Conservation (phyloP, 2,888 invertebrate species). For the Drosophila ustulata region DNA sequence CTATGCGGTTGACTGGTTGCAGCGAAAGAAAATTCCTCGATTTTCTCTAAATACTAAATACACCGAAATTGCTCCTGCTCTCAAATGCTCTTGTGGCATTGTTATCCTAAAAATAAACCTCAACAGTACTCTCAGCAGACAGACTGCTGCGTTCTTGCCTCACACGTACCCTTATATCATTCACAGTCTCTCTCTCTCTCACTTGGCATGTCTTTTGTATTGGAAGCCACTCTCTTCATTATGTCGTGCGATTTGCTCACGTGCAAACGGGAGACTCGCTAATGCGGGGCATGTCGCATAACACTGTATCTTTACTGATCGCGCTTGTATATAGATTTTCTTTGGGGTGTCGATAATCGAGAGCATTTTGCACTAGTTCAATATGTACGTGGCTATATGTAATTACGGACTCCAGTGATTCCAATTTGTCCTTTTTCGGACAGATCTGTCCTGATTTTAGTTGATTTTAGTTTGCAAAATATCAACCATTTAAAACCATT, state of each 20-base stretch:
- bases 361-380: slow-evolving; percentile 16
- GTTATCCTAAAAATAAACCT: slow-evolving; percentile 76
- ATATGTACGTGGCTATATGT: neutral
- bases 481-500: too few species aligned
- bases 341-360: slow-evolving; percentile 54
- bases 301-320: slow-evolving; percentile 65
- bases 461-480: too few species aligned
- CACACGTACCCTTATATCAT: neutral
- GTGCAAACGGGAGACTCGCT: slow-evolving; percentile 50
- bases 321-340: slow-evolving; percentile 37
- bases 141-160: slow-evolving; percentile 23
- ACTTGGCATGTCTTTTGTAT: neutral
- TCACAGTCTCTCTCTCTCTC: slow-evolving; percentile 12
- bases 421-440: too few species aligned
- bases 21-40: slow-evolving; percentile 58
- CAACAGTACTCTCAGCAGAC: slow-evolving; percentile 27
- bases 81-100: slow-evolving; percentile 64
- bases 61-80: slow-evolving; percentile 48
- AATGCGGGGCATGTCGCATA: slow-evolving; percentile 67
- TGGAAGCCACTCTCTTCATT: slow-evolving; percentile 25
- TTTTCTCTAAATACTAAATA: slow-evolving; percentile 63
- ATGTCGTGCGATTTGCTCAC: slow-evolving; percentile 53
- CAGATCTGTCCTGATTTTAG: too few species aligned
- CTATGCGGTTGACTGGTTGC: slow-evolving; percentile 73
- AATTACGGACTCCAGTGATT: neutral